Base-by-base conservation (phyloP, 2,888 invertebrate genomes). In the Sarcophaga caerulescens region DNA sequence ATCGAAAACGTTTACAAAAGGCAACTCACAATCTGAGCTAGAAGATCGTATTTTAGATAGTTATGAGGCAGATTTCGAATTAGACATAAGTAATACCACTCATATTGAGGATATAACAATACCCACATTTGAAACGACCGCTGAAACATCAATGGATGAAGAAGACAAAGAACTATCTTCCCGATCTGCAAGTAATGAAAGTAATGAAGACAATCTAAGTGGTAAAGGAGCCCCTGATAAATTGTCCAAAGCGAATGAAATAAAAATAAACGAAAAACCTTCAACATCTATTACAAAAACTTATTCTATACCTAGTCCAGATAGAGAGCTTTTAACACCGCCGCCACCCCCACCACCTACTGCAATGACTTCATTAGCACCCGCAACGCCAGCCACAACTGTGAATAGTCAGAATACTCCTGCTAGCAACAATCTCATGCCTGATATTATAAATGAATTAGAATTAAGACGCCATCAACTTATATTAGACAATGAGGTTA, bases 401-500 rank as follows among this genome's bases (percentile, higher is more conserved):
- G 11, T 59, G 19, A 59, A 21, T 71, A 44, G 35, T 60, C 87
- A 68, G 44, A 83, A 23, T 65, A 83, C 25, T 52, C 82, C 35
- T 62, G 84, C 25, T 52, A 80, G 19, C 44, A 85, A 25, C 77
- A 84, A 87, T 65, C 81, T 90, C 17, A 91, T 91, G 90, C 91
- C 92, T 4, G 91, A 91, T 81, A 92, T 93, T 83, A 93, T 93
- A 68, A 94, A 92, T 88, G 95, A 95, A 92, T 95, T 95, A 21
- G 95, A 95, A 91, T 93, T 95, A 87, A 93, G 95, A 69, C 93
- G 95, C 85, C 95, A 95, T 89, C 95, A 95, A 91, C 92, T 95
- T 73, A 94, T 95, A 89, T 95, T 95, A 63, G 95, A 95, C 90
- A 94, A 95, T 91, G 95, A 95, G 94, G 95, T 95, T 92, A 91